Conservation (phyloP, 2,797 vertebrate genomes). For the Enteromius paludinosus region DNA sequence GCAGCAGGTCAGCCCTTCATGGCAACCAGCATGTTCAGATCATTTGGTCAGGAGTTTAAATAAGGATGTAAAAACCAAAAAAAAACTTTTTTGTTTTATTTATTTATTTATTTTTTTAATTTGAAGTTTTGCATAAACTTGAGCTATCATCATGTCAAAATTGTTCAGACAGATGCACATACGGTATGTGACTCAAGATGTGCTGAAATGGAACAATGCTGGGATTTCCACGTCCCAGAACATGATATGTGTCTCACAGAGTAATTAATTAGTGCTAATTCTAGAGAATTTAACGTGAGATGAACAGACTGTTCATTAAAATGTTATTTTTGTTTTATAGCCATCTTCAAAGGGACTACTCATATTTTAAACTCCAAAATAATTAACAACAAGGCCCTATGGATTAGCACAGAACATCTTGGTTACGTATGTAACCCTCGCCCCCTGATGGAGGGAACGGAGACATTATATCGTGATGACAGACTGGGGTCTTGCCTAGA, state of each 20-base stretch:
- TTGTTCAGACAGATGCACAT: background rate
- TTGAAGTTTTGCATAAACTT: background rate
- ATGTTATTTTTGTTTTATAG: slow-evolving; percentile 47
- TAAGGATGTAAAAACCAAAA: background rate
- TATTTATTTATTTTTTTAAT: background rate
- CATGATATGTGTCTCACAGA: slow-evolving; percentile 18
- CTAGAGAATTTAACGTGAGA: slow-evolving; percentile 47
- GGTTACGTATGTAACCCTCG: no score
- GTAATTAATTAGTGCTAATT: slow-evolving; percentile 53
- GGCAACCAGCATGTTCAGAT: background rate
- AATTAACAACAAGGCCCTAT: slow-evolving; percentile 52
- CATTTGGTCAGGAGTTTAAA: background rate
- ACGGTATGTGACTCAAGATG: background rate
- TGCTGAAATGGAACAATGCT: slow-evolving; percentile 16
- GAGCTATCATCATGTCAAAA: background rate
- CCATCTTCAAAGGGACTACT: slow-evolving; percentile 48
- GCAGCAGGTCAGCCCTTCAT: background rate
- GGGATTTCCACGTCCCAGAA: slow-evolving; percentile 40
- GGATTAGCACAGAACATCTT: slow-evolving; percentile 40
- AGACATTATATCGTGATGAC: no score
- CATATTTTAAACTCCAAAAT: slow-evolving; percentile 45
- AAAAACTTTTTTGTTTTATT: no score
- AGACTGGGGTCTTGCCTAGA: no score
- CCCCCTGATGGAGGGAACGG: no score
- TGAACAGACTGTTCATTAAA: slow-evolving; percentile 50